Evolutionary conservation across 2,888 invertebrate genomes (phyloP).

Genomic region (Mythimna vitellina): DNA sequence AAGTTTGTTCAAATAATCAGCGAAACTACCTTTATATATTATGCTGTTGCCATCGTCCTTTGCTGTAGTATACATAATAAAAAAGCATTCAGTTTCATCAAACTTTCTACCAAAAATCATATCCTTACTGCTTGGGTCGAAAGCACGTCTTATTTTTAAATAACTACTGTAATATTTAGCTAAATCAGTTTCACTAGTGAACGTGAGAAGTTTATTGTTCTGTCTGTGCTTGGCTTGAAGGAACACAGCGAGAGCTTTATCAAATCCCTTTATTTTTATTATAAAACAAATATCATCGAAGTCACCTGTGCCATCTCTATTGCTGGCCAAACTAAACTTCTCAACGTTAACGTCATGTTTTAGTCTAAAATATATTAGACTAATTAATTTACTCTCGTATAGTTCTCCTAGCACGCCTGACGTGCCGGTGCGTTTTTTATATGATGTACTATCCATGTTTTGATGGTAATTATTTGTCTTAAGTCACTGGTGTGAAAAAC

Average conservation of each 20-base stretch:
- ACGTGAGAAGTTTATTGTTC: background rate
- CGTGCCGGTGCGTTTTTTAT: conserved; percentile 8
- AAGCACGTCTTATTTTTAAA: background rate
- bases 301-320: conserved; percentile 49
- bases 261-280: background rate
- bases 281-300: conserved; percentile 57
- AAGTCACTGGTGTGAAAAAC: background rate
- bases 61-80: conserved; percentile 53
- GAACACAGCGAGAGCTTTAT: conserved; percentile 19
- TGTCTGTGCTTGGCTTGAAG: conserved; percentile 28
- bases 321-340: conserved; percentile 53
- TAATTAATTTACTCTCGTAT: conserved; percentile 54
- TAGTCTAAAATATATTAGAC: conserved; percentile 48
- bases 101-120: conserved; percentile 21
- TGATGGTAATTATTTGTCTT: background rate
- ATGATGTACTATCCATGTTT: background rate
- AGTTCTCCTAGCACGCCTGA: conserved; percentile 45
- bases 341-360: conserved; percentile 25
- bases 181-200: conserved; percentile 3
- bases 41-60: conserved; percentile 15
- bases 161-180: background rate
- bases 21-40: background rate
- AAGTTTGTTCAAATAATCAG: conserved; percentile 24
- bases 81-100: conserved; percentile 32
- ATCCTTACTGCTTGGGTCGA: conserved; percentile 9